Evolutionary conservation across 2,113 vertebrate genomes (phyloP).

Genomic region (Xenus cinereus): DNA sequence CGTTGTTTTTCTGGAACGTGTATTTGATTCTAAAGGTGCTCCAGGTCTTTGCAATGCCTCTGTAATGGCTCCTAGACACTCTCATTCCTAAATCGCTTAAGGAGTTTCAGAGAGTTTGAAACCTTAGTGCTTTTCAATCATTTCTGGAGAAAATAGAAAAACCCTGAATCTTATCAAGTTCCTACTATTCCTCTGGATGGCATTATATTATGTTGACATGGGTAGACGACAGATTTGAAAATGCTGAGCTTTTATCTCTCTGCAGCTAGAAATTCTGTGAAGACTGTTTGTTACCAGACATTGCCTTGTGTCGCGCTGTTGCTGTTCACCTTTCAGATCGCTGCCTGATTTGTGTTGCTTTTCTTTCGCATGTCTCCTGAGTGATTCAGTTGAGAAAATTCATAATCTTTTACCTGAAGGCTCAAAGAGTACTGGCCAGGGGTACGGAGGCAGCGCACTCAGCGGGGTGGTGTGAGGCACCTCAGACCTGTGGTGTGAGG

Average conservation of each 20-base stretch:
- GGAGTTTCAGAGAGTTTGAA: neutral
- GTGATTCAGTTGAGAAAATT: neutral
- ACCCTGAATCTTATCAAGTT: neutral
- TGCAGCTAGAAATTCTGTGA: neutral
- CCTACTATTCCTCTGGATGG: neutral
- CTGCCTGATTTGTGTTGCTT: neutral
- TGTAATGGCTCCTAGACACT: neutral
- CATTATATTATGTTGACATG: neutral
- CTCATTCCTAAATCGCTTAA: neutral
- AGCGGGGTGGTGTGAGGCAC: accelerated
- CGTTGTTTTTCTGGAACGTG: neutral
- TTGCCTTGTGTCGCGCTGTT: neutral
- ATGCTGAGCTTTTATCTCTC: neutral
- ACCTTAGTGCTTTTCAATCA: neutral
- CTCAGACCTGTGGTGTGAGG: neutral
- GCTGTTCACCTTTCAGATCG: neutral
- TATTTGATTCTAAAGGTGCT: neutral
- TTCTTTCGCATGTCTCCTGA: neutral
- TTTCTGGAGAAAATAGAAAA: neutral
- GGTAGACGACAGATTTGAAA: neutral
- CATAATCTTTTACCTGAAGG: neutral
- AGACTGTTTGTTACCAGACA: neutral
- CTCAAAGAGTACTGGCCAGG: neutral
- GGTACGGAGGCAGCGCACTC: neutral
- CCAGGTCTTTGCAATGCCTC: neutral